Evolutionary conservation across 2,797 vertebrate genomes (phyloP).

Genomic region (Heliangelus exortis): DNA sequence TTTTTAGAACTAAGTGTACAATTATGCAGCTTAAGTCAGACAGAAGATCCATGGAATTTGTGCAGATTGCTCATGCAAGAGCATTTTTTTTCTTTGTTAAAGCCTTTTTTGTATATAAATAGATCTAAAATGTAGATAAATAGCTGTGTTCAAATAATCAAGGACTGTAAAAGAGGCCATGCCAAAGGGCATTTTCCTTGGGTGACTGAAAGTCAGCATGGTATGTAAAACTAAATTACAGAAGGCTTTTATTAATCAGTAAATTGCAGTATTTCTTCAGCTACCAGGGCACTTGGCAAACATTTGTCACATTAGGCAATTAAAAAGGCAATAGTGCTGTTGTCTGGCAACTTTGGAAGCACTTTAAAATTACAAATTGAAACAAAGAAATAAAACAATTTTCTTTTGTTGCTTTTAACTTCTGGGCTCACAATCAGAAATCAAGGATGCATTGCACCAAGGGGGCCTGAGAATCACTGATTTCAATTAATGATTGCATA

Average conservation of each 20-base stretch:
- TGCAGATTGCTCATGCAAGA: not conserved
- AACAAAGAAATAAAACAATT: conserved; percentile 40
- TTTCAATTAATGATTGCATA: conserved; percentile 9
- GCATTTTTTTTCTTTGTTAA: not conserved
- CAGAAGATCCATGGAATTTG: conserved; percentile 42
- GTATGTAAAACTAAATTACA: conserved; percentile 16
- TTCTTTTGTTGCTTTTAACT: conserved; percentile 9
- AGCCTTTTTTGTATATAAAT: conserved; percentile 21
- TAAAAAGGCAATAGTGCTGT: not conserved
- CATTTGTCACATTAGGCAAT: conserved; percentile 29
- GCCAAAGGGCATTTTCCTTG: conserved; percentile 52
- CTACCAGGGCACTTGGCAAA: conserved; percentile 10
- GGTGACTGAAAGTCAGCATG: not conserved
- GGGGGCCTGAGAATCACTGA: not conserved
- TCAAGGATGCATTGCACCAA: not conserved
- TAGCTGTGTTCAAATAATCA: conserved; percentile 34
- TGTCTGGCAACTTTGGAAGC: conserved; percentile 29
- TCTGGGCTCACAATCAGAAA: not conserved
- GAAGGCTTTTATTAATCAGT: conserved; percentile 42
- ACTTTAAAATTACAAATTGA: conserved; percentile 21
- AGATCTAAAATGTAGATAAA: conserved; percentile 39
- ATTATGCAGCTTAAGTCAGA: conserved; percentile 34
- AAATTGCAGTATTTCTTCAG: conserved; percentile 51
- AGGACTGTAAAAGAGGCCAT: conserved; percentile 1
- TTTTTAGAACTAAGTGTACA: conserved; percentile 57